A percentile compares a stretch with the other conserved stretches of the same genome.
phyloP scores from a whole-genome alignment of 2,888 invertebrate genomes.

The Achlya flavicornis region DNA sequence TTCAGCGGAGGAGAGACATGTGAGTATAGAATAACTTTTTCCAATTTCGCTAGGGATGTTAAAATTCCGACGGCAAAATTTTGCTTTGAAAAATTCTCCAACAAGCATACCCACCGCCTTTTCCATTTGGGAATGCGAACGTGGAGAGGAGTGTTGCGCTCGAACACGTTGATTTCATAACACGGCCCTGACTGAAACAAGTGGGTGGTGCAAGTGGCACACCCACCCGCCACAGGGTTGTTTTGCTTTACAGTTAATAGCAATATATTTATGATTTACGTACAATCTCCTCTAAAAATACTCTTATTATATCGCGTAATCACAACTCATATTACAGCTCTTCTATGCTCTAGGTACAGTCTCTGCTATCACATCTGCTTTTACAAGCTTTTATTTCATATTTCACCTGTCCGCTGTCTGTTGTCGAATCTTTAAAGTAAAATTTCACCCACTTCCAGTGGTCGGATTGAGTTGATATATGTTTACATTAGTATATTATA shows the following conservation, averaged over 20 bases:
- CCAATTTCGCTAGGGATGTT: constrained; percentile 63
- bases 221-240: constrained; percentile 51
- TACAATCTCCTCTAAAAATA: background rate
- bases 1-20: constrained; percentile 82
- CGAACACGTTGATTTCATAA: constrained; percentile 84
- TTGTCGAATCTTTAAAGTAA: too few species aligned
- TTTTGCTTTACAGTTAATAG: constrained; percentile 1
- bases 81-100: constrained; percentile 74
- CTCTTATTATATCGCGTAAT: background rate
- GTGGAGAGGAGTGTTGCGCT: constrained; percentile 74
- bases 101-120: constrained; percentile 65
- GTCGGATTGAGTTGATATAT: too few species aligned
- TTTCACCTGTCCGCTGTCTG: too few species aligned
- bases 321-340: background rate
- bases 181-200: constrained; percentile 78
- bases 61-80: constrained; percentile 67
- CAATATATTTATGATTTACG: background rate
- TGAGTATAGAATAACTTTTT: constrained; percentile 74
- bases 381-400: too few species aligned
- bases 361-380: too few species aligned
- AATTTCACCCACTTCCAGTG: too few species aligned
- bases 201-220: constrained; percentile 79
- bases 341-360: too few species aligned
- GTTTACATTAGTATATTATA: too few species aligned
- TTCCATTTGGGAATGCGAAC: constrained; percentile 78